phyloP scores from a whole-genome alignment of 2,797 vertebrate species.

The Ataeniobius toweri region DNA sequence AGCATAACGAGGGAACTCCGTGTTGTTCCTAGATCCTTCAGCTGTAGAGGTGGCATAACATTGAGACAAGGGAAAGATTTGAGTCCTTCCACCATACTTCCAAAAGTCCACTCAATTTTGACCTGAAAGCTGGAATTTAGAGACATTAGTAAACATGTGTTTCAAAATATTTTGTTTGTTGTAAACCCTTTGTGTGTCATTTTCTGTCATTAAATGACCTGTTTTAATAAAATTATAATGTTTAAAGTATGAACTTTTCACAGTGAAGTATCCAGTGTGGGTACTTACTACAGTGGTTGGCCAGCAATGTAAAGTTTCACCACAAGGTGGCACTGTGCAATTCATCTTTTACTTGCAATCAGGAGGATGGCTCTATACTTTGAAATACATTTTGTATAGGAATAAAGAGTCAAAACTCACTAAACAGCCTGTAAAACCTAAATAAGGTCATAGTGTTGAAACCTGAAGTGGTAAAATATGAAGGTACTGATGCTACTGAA shows the following conservation, averaged over 20 bases:
- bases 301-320: not conserved
- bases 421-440: too few relatives aligned
- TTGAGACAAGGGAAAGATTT: conserved; percentile 35
- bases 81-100: conserved; percentile 54
- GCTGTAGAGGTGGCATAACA: conserved; percentile 57
- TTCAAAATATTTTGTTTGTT: not conserved
- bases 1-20: conserved; percentile 37
- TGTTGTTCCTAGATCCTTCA: conserved; percentile 52
- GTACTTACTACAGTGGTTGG: not conserved
- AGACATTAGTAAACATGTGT: not conserved
- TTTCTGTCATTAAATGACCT: not conserved
- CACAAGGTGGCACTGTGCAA: not conserved
- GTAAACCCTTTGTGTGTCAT: not conserved
- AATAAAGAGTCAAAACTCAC: too few relatives aligned
- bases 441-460: too few relatives aligned
- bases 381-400: too few relatives aligned
- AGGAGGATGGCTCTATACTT: not conserved
- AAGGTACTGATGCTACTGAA: too few relatives aligned
- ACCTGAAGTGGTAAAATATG: too few relatives aligned
- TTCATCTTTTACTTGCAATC: not conserved
- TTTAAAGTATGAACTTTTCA: too few relatives aligned
- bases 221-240: too few relatives aligned
- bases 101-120: conserved; percentile 48
- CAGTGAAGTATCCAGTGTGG: not conserved
- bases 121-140: conserved; percentile 57